phyloP scores from a whole-genome alignment of 1,140 invertebrate genomes.

The Sitophilus oryzae region DNA sequence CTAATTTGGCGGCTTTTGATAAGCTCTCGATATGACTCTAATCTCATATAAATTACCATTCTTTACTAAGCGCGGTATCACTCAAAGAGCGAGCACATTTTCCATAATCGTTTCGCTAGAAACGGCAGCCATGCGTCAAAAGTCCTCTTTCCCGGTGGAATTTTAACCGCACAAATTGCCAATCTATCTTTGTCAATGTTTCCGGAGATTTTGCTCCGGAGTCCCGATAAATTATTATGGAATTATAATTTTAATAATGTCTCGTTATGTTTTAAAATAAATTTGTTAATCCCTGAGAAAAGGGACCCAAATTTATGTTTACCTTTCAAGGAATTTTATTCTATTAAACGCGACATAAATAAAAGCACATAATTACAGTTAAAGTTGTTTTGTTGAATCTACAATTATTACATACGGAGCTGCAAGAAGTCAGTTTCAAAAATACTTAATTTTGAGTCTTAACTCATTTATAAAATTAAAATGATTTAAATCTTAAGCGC shows the following conservation, averaged over 20 bases:
- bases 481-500: too few relatives aligned
- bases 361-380: too few relatives aligned
- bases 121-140: conserved; percentile 17
- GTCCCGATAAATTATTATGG: not conserved
- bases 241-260: not conserved
- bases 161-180: conserved; percentile 29
- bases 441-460: too few relatives aligned
- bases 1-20: conserved; percentile 33
- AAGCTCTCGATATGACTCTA: conserved; percentile 34
- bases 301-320: not conserved
- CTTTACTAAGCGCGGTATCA: too few relatives aligned
- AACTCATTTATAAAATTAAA: too few relatives aligned
- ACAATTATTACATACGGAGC: too few relatives aligned
- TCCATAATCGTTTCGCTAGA: conserved; percentile 24
- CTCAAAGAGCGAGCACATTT: conserved; percentile 14
- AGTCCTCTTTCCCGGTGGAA: conserved; percentile 19
- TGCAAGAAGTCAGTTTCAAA: too few relatives aligned
- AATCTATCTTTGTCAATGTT: conserved; percentile 18
- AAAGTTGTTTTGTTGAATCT: too few relatives aligned
- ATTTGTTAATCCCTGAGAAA: not conserved
- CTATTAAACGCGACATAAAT: too few relatives aligned
- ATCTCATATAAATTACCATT: conserved; percentile 34
- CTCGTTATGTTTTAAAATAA: not conserved
- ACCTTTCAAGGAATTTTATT: not conserved
- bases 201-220: not conserved